These are phyloP conservation scores for Dendrolimus punctatus DNA, from an alignment of 1,140 invertebrate genomes.

Conservation along the genomic window DNA sequence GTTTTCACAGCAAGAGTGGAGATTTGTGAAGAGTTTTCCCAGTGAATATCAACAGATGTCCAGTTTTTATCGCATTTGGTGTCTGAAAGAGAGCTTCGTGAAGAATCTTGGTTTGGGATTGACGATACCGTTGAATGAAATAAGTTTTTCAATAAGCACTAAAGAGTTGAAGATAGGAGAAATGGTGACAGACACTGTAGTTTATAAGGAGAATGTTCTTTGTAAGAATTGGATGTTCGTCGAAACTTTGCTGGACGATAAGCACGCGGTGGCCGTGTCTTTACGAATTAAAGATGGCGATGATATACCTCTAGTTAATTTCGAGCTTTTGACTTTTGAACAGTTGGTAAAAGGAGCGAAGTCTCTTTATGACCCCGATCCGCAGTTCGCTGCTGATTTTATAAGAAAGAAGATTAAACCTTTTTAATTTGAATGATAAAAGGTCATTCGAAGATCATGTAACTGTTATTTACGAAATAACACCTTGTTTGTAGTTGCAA, in stretches of 20 bases:
- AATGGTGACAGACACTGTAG: slow-evolving; percentile 77
- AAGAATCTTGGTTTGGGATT: slow-evolving; percentile 93
- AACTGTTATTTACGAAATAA: too few relatives aligned
- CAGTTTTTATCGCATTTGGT: slow-evolving; percentile 92
- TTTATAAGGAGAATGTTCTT: slow-evolving; percentile 76
- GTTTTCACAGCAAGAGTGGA: slow-evolving; percentile 88
- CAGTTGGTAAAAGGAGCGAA: slow-evolving; percentile 73
- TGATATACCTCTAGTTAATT: slow-evolving; percentile 32
- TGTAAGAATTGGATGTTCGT: slow-evolving; percentile 87
- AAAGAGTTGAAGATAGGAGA: slow-evolving; percentile 53
- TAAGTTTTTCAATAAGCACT: slow-evolving; percentile 82
- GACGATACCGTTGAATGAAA: slow-evolving; percentile 80
- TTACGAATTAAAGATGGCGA: slow-evolving; percentile 38
- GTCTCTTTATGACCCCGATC: slow-evolving; percentile 70
- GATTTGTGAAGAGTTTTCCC: slow-evolving; percentile 73
- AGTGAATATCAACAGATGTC: slow-evolving; percentile 74
- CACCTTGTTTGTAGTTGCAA: too few relatives aligned
- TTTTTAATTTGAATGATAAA: slow-evolving; percentile 20
- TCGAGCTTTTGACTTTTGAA: slow-evolving; percentile 68
- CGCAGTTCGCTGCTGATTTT: slow-evolving; percentile 71
- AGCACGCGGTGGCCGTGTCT: slow-evolving; percentile 89
- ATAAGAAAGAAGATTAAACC: slow-evolving; percentile 61
- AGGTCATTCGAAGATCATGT: too few relatives aligned
- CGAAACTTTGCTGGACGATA: slow-evolving; percentile 85
- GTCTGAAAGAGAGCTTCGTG: slow-evolving; percentile 95